Base-by-base conservation (phyloP, 2,888 invertebrate genomes). In the Ypsolopha sequella region DNA sequence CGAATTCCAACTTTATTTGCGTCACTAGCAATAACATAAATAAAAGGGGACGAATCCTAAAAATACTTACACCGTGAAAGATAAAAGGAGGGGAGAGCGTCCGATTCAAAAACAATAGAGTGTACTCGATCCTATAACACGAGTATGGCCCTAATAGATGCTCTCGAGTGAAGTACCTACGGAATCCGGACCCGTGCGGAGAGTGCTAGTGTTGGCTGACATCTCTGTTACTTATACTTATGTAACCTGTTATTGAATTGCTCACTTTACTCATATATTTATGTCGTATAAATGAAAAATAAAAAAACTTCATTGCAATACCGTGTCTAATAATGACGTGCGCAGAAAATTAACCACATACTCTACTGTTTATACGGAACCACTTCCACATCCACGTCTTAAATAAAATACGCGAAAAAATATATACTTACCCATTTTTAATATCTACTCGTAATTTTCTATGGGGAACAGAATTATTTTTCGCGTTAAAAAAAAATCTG, bases 51-150 rank as follows among this genome's bases (percentile, higher is more conserved):
- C 43, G 13, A 24, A 24, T 2, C 1, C 24, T 11, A 43, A 24
- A 24, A 24, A 4, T 24, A 8, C 43, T 9, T 13, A 43, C 43
- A 7, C 43, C 11, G 14, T 43, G 43, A 24, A 11, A 13, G 43
- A 13, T 14, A 43, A 56, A 58, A 60, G 56, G 59, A 55, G 41
- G 53, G 57, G 59, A 63, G 65, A 64, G 60, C 60, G 64, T 64
- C 63, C 61, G 61, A 62, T 65, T 58, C 61, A 63, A 70, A 69
- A 72, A 73, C 70, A 71, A 72, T 68, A 63, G 63, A 68, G 65
- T 50, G 61, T 60, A 54, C 70, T 71, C 53, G 56, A 64, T 59
- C 56, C 13, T 36, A 46, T 11, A 35, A 46, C 11, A 34, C 34
- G 44, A 44, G 33, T 33, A 33, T n/a, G 46, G 34, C 46, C 34